Evolutionary conservation across 1,140 invertebrate species (phyloP).

Genomic region (Drosophila gunungcola): DNA sequence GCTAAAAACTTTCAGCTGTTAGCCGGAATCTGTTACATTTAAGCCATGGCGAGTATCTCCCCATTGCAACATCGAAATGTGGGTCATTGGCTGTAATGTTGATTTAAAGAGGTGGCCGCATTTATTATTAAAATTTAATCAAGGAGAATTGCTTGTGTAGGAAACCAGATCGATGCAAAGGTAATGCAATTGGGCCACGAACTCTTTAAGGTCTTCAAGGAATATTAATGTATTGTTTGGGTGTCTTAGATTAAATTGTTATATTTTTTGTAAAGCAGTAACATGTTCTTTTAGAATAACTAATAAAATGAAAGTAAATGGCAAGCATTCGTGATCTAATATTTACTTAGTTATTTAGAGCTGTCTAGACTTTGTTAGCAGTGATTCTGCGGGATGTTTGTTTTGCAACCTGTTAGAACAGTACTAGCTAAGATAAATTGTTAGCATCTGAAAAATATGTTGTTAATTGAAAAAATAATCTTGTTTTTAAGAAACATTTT

Average conservation of each 20-base stretch:
- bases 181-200: neutral
- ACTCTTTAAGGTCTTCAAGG: neutral
- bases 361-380: neutral
- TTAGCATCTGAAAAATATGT: too few species aligned
- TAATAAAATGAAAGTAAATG: too few species aligned
- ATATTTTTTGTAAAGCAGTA: too few species aligned
- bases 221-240: neutral
- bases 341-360: too few species aligned
- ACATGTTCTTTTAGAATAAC: too few species aligned
- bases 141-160: constrained; percentile 37
- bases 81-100: constrained; percentile 52
- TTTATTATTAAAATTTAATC: constrained; percentile 51
- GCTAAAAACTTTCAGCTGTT: constrained; percentile 7
- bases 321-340: too few species aligned
- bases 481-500: too few species aligned
- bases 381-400: neutral
- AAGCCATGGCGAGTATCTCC: constrained; percentile 10
- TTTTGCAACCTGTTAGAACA: neutral
- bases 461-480: too few species aligned
- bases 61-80: constrained; percentile 27
- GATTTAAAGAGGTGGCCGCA: constrained; percentile 41
- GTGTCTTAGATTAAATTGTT: too few species aligned
- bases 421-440: too few species aligned
- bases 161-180: constrained; percentile 15
- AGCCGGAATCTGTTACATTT: constrained; percentile 22